Base-by-base conservation (phyloP, 2,113 vertebrate genomes). In the Neodon shergylaensis region DNA sequence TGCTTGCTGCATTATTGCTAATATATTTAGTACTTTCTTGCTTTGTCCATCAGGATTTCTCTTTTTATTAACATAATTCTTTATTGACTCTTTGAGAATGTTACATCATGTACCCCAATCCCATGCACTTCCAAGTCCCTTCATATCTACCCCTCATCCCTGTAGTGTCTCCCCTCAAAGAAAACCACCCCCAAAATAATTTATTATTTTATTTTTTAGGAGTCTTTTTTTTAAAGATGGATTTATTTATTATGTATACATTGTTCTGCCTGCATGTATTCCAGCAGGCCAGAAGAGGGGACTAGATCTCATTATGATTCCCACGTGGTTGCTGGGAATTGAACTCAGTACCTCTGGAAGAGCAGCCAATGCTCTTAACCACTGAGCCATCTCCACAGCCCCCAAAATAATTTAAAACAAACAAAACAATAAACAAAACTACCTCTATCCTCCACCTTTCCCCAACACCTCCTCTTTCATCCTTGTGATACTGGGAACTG, bases 21-120 rank as follows among this genome's bases (percentile, higher is more conserved):
- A 94, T 66, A 94, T 66, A 72, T 31, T 94, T 94, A 91, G 19
- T 74, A 91, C 73, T 88, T 85, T 85, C 42, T 66, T 85, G 63
- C 63, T 85, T 79, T 93, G 39, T 68, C 7, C 54, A 65, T 89
- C 68, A 70, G 78, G 0, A 92, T 74, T 96, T 94, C 73, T 61
- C n/a, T 70, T 68, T n/a, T n/a, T 72, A 72, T n/a, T n/a, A 72
- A 72, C 36, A n/a, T 72, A n/a, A 72, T 72, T 72, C 68, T n/a
- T 72, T n/a, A n/a, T 9, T n/a, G 17, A n/a, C n/a, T 72, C 36
- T n/a, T 72, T 72, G 33, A 36, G 36, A 72, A 72, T 4, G n/a
- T 72, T 17, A n/a, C 3, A 72, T 72, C 68, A n/a, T 72, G 68
- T 17, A 72, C 68, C 36, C 66, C 68, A 72, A 36, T 72, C 36